Evolutionary conservation across 1,140 invertebrate genomes (phyloP).

Genomic region (Drosophila virilis): DNA sequence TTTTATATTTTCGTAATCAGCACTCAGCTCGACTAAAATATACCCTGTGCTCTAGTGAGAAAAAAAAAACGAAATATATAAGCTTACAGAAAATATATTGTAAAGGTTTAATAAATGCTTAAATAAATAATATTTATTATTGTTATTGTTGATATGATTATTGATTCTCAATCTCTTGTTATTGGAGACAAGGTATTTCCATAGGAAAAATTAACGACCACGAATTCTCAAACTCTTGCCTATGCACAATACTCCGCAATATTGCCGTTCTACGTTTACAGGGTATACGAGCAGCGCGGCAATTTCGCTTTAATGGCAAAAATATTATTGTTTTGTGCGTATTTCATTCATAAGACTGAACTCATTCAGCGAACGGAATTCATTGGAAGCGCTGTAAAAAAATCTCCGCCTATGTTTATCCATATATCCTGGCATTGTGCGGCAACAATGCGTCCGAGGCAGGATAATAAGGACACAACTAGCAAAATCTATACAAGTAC

Average conservation of each 20-base stretch:
- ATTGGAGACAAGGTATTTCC: too few relatives aligned
- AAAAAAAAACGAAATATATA: too few relatives aligned
- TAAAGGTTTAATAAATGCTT: too few relatives aligned
- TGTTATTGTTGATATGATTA: too few relatives aligned
- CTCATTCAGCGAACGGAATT: slow-evolving; percentile 48
- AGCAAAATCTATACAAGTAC: slow-evolving; percentile 76
- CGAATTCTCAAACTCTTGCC: too few relatives aligned
- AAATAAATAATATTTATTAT: too few relatives aligned
- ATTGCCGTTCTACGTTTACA: neutral
- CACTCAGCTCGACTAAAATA: slow-evolving; percentile 3
- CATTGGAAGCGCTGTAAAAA: slow-evolving; percentile 53
- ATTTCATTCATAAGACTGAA: slow-evolving; percentile 45
- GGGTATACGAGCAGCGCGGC: slow-evolving; percentile 46
- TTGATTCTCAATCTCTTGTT: too few relatives aligned
- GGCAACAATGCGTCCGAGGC: slow-evolving; percentile 48
- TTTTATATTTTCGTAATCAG: slow-evolving; percentile 1
- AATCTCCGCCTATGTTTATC: slow-evolving; percentile 26
- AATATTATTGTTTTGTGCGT: slow-evolving; percentile 9
- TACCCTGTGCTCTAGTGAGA: neutral
- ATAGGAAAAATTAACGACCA: too few relatives aligned
- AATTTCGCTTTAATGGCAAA: slow-evolving; percentile 53
- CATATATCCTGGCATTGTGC: slow-evolving; percentile 33
- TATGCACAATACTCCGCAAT: too few relatives aligned
- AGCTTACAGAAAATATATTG: too few relatives aligned
- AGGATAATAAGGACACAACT: slow-evolving; percentile 80